Evolutionary conservation across 1,140 invertebrate species (phyloP).

Genomic region (Sycophila sp.): DNA sequence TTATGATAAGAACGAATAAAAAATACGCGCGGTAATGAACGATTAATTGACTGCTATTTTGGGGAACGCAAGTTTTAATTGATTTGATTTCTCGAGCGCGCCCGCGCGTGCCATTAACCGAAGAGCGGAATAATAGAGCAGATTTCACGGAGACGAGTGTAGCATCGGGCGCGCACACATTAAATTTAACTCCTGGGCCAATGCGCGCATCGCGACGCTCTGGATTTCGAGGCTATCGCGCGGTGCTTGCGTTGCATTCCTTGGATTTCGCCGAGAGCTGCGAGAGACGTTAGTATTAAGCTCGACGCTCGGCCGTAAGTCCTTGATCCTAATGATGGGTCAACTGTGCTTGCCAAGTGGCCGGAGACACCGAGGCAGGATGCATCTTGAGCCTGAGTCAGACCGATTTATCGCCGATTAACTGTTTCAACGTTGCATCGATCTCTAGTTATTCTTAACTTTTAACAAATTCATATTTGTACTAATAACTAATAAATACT

Average conservation of each 20-base stretch:
- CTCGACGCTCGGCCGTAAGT: conserved; percentile 38
- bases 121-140: background rate
- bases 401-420: too few species aligned
- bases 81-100: too few species aligned
- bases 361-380: conserved; percentile 16
- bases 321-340: conserved; percentile 62
- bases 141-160: too few species aligned
- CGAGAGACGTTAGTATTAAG: background rate
- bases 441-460: too few species aligned
- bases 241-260: background rate
- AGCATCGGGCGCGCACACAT: too few species aligned
- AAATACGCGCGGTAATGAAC: background rate
- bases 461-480: too few species aligned
- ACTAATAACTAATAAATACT: too few species aligned
- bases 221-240: conserved; percentile 33
- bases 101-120: too few species aligned
- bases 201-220: background rate
- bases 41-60: too few species aligned
- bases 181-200: conserved; percentile 31
- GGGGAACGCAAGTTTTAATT: too few species aligned
- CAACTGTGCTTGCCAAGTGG: conserved; percentile 54
- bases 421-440: too few species aligned
- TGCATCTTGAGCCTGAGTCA: background rate
- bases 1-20: too few species aligned
- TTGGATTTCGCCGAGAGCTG: background rate